These are phyloP conservation scores for Campoplex nolae DNA, from an alignment of 2,888 invertebrate genomes.

Conservation along the genomic window DNA sequence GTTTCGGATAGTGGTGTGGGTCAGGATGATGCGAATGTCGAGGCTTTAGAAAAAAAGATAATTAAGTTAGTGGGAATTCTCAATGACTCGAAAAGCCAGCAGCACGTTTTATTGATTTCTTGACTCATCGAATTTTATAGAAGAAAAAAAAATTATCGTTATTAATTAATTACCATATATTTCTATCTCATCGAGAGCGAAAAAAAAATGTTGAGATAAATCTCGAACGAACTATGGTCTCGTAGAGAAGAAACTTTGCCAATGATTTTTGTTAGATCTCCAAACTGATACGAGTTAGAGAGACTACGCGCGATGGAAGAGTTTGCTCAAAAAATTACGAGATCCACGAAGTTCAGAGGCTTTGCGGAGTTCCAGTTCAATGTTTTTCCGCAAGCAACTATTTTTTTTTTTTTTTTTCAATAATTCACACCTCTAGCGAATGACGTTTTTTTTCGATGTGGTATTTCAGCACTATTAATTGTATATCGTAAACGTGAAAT, in stretches of 20 bases:
- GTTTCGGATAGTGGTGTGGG: too few relatives aligned
- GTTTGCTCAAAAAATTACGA: neutral
- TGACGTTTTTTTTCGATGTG: neutral
- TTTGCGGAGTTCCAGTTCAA: neutral
- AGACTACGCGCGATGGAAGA: neutral
- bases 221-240: neutral
- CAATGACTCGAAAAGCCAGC: neutral
- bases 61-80: neutral
- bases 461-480: neutral
- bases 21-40: too few relatives aligned
- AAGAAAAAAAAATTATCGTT: neutral
- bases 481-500: neutral
- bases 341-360: neutral
- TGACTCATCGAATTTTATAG: neutral
- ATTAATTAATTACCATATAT: neutral
- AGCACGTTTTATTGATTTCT: neutral
- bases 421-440: neutral
- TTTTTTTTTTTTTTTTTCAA: neutral
- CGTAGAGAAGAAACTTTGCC: conserved; percentile 6
- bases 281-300: neutral
- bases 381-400: neutral
- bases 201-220: conserved; percentile 12
- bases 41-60: neutral
- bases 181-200: neutral
- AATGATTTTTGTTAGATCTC: neutral